Base-by-base conservation (phyloP, 2,888 invertebrate species). In the Hypercompe scribonia region DNA sequence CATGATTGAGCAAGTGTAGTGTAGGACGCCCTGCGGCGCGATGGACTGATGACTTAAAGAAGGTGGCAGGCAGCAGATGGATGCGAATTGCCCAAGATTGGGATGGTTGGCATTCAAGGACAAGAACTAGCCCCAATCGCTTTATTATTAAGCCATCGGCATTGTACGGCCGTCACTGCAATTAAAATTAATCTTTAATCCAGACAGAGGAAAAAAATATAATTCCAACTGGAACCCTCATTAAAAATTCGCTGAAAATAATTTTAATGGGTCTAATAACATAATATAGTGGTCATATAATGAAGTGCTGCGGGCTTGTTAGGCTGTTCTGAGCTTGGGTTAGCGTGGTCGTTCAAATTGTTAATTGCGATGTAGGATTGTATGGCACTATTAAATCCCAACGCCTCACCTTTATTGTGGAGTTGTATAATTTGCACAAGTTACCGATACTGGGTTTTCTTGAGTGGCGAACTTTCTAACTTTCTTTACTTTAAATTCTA, bases 401-500 rank as follows among this genome's bases (percentile, higher is more conserved):
- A 86, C 86, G 86, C 86, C 85, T 86, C 80, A 68, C 65, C 65
- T 81, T 84, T 85, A 81, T 79, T 74, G 74, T 65, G 68, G 36
- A 70, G 66, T 72, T 78, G 72, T 85, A 85, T 79, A 82, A 79
- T 63, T 65, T 74, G 50, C 31, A 78, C 73, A 63, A 31, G 39
- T 1, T 1, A 1, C 8, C 42, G 28, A 0, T 61, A 39, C 74
- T 39, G 36, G 72, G 24, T 73, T 66, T 24, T 68, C 70, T 36
- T 65, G 61, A 46, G 31, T 65, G 24, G 15, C 18, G 11, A n/a
- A n/a, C n/a, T n/a, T n/a, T n/a, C n/a, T n/a, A n/a, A n/a, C n/a
- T 36, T 7, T 36, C 36, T 36, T 36, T 36, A 36, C 3, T 36
- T 36, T 36, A 8, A 7, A 8, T 36, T 36, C 36, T 36, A 8